A percentile compares a stretch with the other conserved stretches of the same genome.
phyloP scores from a whole-genome alignment of 2,113 vertebrate genomes.

The Oreochromis spilurus region DNA sequence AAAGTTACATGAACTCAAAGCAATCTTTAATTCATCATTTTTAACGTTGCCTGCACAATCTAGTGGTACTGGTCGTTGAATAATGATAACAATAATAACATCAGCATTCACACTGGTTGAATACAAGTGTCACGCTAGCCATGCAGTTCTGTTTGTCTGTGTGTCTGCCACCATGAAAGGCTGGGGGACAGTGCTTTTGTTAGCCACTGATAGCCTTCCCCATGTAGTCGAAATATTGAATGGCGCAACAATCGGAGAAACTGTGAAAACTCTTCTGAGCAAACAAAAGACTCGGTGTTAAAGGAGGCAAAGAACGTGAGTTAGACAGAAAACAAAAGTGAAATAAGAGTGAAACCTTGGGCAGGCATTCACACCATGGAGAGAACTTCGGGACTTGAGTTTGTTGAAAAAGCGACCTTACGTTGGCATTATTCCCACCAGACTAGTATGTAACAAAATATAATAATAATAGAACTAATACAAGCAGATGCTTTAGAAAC shows the following conservation, averaged over 20 bases:
- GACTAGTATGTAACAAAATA: neutral
- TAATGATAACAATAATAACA: neutral
- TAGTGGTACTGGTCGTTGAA: neutral
- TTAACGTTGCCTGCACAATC: neutral
- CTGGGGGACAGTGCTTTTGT: neutral
- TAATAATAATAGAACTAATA: neutral
- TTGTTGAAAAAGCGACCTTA: neutral
- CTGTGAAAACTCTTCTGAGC: neutral
- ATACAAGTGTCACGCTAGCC: neutral
- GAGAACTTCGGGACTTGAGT: neutral
- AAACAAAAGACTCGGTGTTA: neutral
- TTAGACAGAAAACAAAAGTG: neutral
- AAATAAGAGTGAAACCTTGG: neutral
- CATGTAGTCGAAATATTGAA: neutral
- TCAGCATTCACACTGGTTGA: neutral
- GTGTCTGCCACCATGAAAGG: neutral
- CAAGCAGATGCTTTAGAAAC: neutral
- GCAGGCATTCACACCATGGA: neutral
- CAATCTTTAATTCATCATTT: neutral
- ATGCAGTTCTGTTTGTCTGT: neutral
- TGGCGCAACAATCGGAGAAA: neutral
- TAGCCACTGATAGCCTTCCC: neutral
- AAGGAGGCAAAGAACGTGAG: neutral
- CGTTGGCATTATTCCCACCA: neutral
- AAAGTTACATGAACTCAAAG: neutral